Conservation (phyloP, 1,140 invertebrate genomes). For the Maniola jurtina region DNA sequence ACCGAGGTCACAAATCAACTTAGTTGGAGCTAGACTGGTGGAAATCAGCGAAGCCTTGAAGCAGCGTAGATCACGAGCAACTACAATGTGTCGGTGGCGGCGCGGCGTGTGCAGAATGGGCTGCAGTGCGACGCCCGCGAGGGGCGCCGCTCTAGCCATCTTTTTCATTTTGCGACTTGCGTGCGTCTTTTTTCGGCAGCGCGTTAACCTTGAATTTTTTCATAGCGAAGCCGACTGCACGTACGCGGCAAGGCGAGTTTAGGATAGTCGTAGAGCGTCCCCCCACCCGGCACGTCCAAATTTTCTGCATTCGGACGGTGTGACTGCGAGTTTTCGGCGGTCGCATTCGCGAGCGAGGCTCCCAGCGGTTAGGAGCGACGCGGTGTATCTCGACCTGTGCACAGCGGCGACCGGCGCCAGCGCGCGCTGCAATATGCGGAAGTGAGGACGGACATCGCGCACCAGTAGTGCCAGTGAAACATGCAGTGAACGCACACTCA, state of each 20-base stretch:
- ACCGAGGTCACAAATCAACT: constrained; percentile 16
- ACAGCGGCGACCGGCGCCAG: constrained; percentile 47
- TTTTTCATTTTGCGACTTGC: constrained; percentile 64
- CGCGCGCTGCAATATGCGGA: constrained; percentile 73
- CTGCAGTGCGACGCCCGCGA: constrained; percentile 72
- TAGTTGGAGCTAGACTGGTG: constrained; percentile 8
- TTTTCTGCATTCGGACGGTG: constrained; percentile 75
- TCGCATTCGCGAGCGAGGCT: constrained; percentile 73
- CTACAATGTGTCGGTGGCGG: constrained; percentile 30
- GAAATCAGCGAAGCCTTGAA: constrained; percentile 29
- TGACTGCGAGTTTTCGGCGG: constrained; percentile 70
- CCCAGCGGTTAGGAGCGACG: constrained; percentile 61
- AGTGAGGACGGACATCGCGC: constrained; percentile 63
- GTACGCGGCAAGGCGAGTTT: constrained; percentile 74
- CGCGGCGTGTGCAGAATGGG: constrained; percentile 55
- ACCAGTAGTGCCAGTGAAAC: constrained; percentile 59
- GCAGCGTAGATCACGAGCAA: constrained; percentile 29
- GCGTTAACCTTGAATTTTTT: constrained; percentile 77
- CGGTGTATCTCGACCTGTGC: constrained; percentile 38
- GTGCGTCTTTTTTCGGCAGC: constrained; percentile 77
- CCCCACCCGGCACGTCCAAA: constrained; percentile 75
- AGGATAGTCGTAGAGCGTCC: constrained; percentile 76
- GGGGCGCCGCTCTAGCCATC: constrained; percentile 71
- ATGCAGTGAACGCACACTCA: constrained; percentile 65
- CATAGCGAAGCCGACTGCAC: constrained; percentile 73